Percentiles rank a stretch among this genome's conserved stretches.
These are phyloP conservation scores for Adelges cooleyi DNA, from an alignment of 1,140 invertebrate species.

Conservation along the genomic window DNA sequence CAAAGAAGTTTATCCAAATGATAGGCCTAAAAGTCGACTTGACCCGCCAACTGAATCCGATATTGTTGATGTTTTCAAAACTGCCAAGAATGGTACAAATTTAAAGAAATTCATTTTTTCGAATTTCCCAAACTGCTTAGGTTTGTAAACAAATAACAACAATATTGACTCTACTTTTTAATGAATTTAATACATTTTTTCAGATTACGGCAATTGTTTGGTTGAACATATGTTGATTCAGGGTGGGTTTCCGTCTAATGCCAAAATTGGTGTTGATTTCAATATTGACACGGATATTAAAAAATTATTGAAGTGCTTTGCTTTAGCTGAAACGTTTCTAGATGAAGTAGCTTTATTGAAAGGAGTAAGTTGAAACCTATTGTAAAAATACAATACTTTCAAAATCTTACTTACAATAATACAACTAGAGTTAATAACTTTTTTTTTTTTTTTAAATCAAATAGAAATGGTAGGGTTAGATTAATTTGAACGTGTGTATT, in stretches of 20 bases:
- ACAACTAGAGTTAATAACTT: not conserved
- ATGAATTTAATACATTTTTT: slow-evolving; percentile 32
- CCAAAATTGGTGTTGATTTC: slow-evolving; percentile 52
- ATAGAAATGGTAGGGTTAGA: no score
- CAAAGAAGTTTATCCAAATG: slow-evolving; percentile 77
- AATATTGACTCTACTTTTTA: not conserved
- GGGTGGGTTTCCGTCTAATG: slow-evolving; percentile 52
- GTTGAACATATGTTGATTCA: slow-evolving; percentile 77
- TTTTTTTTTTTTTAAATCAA: no score
- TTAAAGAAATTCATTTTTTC: slow-evolving; percentile 59
- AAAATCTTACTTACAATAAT: not conserved
- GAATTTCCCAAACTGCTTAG: slow-evolving; percentile 15
- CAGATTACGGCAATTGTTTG: slow-evolving; percentile 77
- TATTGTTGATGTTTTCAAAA: slow-evolving; percentile 47
- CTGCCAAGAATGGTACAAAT: slow-evolving; percentile 59
- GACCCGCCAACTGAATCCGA: slow-evolving; percentile 41
- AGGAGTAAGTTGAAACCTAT: not conserved
- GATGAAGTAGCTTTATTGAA: slow-evolving; percentile 4
- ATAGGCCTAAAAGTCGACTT: slow-evolving; percentile 52
- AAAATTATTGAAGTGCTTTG: slow-evolving; percentile 54
- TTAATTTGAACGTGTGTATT: no score
- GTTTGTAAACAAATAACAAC: not conserved
- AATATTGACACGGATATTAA: slow-evolving; percentile 50
- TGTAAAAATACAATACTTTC: slow-evolving; percentile 6
- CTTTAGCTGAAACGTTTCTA: slow-evolving; percentile 47